A percentile compares a stretch with the other conserved stretches of the same genome.
These are phyloP conservation scores for Psilanteris sp. DNA, from an alignment of 1,140 invertebrate species.

Conservation along the genomic window DNA sequence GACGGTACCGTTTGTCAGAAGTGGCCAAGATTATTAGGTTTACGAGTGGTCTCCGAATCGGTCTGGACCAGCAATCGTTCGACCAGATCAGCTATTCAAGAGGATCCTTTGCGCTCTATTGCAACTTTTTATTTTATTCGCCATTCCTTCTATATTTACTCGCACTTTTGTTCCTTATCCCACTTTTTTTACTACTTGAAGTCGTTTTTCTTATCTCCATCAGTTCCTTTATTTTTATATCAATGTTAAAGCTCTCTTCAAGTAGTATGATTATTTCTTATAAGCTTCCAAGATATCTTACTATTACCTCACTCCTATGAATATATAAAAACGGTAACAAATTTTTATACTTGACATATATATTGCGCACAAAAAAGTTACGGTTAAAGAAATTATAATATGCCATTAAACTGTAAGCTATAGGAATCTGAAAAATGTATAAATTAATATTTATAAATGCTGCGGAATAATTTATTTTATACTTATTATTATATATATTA, in stretches of 20 bases:
- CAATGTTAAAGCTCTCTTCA: slow-evolving; percentile 7
- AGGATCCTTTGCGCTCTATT: slow-evolving; percentile 54
- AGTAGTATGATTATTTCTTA: slow-evolving; percentile 5
- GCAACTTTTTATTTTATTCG: slow-evolving; percentile 41
- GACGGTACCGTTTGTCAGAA: slow-evolving; percentile 77
- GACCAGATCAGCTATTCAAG: slow-evolving; percentile 70
- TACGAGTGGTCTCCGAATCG: slow-evolving; percentile 71
- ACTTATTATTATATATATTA: too few relatives aligned
- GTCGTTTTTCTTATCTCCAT: slow-evolving; percentile 33
- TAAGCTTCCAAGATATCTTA: too few relatives aligned
- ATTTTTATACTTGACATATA: too few relatives aligned
- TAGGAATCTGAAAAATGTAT: too few relatives aligned
- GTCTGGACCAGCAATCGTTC: slow-evolving; percentile 61
- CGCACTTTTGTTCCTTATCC: slow-evolving; percentile 37
- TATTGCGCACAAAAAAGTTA: too few relatives aligned
- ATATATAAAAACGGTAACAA: too few relatives aligned
- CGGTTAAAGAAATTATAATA: too few relatives aligned
- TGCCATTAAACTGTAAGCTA: too few relatives aligned
- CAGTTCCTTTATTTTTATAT: slow-evolving; percentile 32
- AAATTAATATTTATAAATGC: too few relatives aligned
- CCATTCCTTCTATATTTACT: slow-evolving; percentile 34
- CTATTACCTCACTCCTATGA: too few relatives aligned
- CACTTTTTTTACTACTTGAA: slow-evolving; percentile 15
- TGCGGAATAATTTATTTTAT: too few relatives aligned
- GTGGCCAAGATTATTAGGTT: slow-evolving; percentile 77